These are phyloP conservation scores for Pygoscelis antarcticus DNA, from an alignment of 2,113 vertebrate species.

Conservation along the genomic window DNA sequence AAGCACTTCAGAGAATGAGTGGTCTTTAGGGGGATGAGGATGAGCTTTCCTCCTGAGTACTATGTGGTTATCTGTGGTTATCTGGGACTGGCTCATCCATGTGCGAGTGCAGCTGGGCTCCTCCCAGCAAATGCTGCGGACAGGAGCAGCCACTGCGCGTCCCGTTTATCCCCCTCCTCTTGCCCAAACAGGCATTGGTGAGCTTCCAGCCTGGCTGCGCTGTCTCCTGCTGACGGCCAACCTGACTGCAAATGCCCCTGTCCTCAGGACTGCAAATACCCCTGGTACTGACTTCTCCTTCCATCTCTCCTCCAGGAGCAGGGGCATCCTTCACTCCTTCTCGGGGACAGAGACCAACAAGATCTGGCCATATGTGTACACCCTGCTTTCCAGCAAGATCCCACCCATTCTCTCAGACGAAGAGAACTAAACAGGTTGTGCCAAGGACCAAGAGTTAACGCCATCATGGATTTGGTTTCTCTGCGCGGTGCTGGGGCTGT, in stretches of 20 bases:
- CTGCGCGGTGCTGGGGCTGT: not conserved
- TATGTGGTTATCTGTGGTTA: not conserved
- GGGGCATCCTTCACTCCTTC: constrained; percentile 91
- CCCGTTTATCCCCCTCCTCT: not conserved
- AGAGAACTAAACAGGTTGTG: constrained; percentile 54
- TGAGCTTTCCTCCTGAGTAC: not conserved
- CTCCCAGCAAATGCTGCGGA: not conserved
- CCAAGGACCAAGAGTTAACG: not conserved
- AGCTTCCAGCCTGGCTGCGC: not conserved
- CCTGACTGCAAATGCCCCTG: not conserved
- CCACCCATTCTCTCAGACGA: constrained; percentile 67
- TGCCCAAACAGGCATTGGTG: not conserved
- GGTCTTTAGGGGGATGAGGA: not conserved
- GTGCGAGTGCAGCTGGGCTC: not conserved
- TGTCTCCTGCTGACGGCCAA: not conserved
- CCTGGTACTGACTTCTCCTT: not conserved
- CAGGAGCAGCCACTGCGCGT: rapidly evolving
- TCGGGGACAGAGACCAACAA: constrained; percentile 95
- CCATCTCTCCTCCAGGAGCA: constrained; percentile 77
- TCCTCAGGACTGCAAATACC: not conserved
- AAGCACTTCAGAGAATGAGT: not conserved
- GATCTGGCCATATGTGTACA: constrained; percentile 95
- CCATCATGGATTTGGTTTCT: not conserved
- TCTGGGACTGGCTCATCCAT: not conserved
- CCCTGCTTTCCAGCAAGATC: constrained; percentile 87